Percentiles rank a stretch among this genome's conserved stretches.
Conservation (phyloP, 2,113 vertebrate genomes). For the Anolis carolinensis region DNA sequence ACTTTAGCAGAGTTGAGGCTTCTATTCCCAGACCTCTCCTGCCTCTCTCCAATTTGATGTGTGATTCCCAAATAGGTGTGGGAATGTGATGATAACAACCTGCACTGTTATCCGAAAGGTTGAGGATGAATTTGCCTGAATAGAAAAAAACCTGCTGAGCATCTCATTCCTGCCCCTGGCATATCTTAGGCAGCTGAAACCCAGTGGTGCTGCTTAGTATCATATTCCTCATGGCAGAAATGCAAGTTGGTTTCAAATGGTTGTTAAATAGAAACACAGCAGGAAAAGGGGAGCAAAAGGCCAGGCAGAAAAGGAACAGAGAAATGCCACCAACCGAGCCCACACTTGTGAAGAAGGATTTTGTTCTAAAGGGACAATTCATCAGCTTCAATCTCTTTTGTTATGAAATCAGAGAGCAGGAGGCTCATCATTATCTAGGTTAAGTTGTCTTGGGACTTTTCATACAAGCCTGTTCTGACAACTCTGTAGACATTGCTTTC, state of each 20-base stretch:
- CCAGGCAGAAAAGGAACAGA: neutral
- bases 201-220: neutral
- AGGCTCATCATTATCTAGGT: neutral
- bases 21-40: neutral
- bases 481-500: neutral
- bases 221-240: slow-evolving; percentile 11
- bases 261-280: slow-evolving; percentile 5
- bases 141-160: neutral
- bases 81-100: neutral
- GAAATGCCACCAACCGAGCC: neutral
- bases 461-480: neutral
- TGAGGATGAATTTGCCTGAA: neutral
- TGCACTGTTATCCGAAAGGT: neutral
- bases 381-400: slow-evolving; percentile 1
- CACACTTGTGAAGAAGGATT: neutral
- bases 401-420: neutral
- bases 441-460: neutral
- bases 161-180: neutral
- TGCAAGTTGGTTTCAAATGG: neutral
- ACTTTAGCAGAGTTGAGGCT: neutral
- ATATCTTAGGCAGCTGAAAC: neutral
- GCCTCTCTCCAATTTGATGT: neutral
- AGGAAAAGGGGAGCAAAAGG: neutral
- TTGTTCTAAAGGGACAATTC: neutral
- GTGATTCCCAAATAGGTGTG: neutral